These are phyloP conservation scores for Clarias platycephalus DNA, from an alignment of 2,797 vertebrate species.

Conservation along the genomic window DNA sequence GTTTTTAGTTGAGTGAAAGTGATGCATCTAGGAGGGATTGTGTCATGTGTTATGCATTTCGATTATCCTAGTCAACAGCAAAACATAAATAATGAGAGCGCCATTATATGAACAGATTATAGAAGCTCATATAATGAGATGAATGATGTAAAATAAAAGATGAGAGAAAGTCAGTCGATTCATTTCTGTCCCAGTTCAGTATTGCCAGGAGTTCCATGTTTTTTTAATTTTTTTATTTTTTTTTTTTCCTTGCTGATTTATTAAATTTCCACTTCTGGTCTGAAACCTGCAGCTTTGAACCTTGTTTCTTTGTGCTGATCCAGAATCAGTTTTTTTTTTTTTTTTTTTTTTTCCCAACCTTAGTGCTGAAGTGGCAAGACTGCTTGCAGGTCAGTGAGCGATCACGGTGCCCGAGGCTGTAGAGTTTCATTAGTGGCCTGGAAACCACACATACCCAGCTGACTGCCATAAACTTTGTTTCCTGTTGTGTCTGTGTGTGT, in stretches of 20 bases:
- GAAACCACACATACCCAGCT: constrained; percentile 22
- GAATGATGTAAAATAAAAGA: background rate
- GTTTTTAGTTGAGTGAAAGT: background rate
- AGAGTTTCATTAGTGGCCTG: constrained; percentile 36
- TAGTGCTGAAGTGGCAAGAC: background rate
- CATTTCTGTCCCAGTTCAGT: background rate
- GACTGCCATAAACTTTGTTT: constrained; percentile 26
- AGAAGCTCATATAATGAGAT: background rate
- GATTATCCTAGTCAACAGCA: background rate
- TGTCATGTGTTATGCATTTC: background rate
- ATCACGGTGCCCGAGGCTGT: background rate
- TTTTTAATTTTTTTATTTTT: too few species aligned
- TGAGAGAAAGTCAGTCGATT: background rate
- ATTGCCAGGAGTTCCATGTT: background rate
- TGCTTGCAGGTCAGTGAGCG: constrained; percentile 7
- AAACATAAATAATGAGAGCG: background rate
- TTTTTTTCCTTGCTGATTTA: constrained; percentile 1
- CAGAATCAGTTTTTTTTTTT: background rate
- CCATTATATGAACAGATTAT: background rate
- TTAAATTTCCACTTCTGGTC: constrained; percentile 6
- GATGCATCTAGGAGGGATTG: background rate
- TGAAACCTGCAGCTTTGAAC: background rate
- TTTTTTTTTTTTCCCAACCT: background rate
- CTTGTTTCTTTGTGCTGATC: constrained; percentile 8
- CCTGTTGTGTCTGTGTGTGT: background rate